These are phyloP conservation scores for Trissolcus basalis DNA, from an alignment of 1,140 invertebrate species.

Conservation along the genomic window DNA sequence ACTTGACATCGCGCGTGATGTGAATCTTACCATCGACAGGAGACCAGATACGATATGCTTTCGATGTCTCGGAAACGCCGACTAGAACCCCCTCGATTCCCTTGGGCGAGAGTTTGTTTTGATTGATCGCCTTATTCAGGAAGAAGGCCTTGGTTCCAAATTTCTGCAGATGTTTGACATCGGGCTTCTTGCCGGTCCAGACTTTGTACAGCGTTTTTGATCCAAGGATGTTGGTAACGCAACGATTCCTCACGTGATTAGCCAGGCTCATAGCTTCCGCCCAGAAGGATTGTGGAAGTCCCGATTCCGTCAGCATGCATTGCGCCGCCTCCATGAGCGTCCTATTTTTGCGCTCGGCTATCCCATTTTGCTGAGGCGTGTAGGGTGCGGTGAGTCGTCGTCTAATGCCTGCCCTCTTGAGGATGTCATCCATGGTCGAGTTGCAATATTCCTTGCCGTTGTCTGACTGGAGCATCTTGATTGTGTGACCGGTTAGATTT, in stretches of 20 bases:
- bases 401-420: not conserved
- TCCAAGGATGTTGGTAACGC: not conserved
- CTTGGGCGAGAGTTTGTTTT: slow-evolving; percentile 8
- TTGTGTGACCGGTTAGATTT: slow-evolving; percentile 53
- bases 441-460: slow-evolving; percentile 18
- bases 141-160: not conserved
- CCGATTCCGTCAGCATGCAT: not conserved
- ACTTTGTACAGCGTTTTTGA: not conserved
- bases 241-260: slow-evolving; percentile 9
- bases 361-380: not conserved
- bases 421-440: not conserved
- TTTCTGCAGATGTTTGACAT: not conserved
- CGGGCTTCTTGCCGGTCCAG: slow-evolving; percentile 1
- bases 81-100: slow-evolving; percentile 1
- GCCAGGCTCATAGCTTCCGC: slow-evolving; percentile 21
- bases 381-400: not conserved
- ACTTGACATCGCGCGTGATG: slow-evolving; percentile 14
- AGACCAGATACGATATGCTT: slow-evolving; percentile 11
- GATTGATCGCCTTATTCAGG: slow-evolving; percentile 1
- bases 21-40: not conserved
- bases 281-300: slow-evolving; percentile 5
- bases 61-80: slow-evolving; percentile 8
- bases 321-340: not conserved
- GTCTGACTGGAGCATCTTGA: slow-evolving; percentile 32
- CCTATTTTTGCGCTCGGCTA: not conserved